These are phyloP conservation scores for Aphodius granarius DNA, from an alignment of 2,888 invertebrate genomes.

Conservation along the genomic window DNA sequence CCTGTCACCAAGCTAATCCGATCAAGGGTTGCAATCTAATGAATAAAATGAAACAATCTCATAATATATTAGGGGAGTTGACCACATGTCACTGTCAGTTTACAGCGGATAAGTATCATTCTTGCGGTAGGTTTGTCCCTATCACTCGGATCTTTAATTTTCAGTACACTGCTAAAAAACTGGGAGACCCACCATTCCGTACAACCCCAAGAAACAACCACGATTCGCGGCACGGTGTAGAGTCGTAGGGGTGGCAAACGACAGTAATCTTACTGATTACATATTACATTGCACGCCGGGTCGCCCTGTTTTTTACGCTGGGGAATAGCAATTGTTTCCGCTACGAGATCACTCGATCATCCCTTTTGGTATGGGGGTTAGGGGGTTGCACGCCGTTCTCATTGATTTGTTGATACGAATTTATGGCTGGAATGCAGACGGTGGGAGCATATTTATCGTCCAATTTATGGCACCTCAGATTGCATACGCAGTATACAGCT, in stretches of 20 bases:
- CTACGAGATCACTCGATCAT: constrained; percentile 30
- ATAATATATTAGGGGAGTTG: constrained; percentile 33
- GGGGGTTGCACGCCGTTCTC: constrained; percentile 30
- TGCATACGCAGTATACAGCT: neutral
- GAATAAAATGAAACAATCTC: constrained; percentile 39
- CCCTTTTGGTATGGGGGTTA: neutral
- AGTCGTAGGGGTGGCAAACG: constrained; percentile 34
- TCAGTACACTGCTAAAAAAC: constrained; percentile 43
- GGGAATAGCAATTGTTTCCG: constrained; percentile 51
- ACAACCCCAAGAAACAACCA: neutral
- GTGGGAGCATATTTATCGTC: neutral
- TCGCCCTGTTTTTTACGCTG: constrained; percentile 52
- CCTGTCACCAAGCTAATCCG: constrained; percentile 24
- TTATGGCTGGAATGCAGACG: constrained; percentile 7
- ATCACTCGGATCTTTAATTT: constrained; percentile 44
- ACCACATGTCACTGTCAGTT: constrained; percentile 49
- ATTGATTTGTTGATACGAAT: constrained; percentile 24
- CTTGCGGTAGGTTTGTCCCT: constrained; percentile 43
- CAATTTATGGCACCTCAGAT: neutral
- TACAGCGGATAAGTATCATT: constrained; percentile 47
- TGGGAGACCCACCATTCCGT: neutral
- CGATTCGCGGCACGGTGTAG: neutral
- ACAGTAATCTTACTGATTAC: constrained; percentile 50
- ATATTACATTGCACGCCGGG: constrained; percentile 52
- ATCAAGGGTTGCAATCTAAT: constrained; percentile 33